Evolutionary conservation across 2,113 vertebrate genomes (phyloP).

Genomic region (Camelus dromedarius): DNA sequence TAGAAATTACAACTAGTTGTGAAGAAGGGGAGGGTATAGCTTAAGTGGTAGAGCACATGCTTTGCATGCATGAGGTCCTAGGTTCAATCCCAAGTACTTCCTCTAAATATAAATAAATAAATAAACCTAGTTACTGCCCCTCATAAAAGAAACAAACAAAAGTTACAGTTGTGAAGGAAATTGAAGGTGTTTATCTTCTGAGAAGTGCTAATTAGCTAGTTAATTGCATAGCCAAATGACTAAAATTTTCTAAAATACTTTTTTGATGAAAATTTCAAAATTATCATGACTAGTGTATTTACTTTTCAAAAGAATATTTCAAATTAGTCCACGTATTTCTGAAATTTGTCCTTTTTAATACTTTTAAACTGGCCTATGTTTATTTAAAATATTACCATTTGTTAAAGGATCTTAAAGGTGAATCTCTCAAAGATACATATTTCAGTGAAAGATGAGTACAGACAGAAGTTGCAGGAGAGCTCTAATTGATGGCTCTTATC

Average conservation of each 20-base stretch:
- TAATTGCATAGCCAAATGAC: constrained; percentile 5
- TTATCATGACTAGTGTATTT: not conserved
- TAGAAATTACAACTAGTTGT: not conserved
- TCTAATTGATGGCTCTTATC: not conserved
- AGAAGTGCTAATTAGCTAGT: not conserved
- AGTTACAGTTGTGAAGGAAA: not conserved
- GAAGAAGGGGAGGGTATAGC: too few relatives aligned
- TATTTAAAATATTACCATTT: not conserved
- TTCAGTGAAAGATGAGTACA: not conserved
- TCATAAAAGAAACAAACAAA: too few relatives aligned
- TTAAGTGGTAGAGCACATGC: too few relatives aligned
- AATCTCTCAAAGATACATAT: not conserved
- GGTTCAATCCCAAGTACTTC: too few relatives aligned
- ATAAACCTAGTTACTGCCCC: too few relatives aligned
- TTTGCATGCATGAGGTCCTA: too few relatives aligned
- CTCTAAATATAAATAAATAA: too few relatives aligned
- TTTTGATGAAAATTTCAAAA: constrained; percentile 28
- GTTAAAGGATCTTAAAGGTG: not conserved
- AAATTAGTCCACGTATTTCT: not conserved
- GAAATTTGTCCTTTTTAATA: not conserved
- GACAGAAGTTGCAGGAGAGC: not conserved
- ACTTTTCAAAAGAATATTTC: constrained; percentile 8
- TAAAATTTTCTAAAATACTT: constrained; percentile 23
- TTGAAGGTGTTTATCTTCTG: constrained; percentile 6
- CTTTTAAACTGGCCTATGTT: not conserved